Evolutionary conservation across 1,140 invertebrate genomes (phyloP), one percentile per base, ranked within the genome.

Genomic region (Drosophila kurseongensis): DNA sequence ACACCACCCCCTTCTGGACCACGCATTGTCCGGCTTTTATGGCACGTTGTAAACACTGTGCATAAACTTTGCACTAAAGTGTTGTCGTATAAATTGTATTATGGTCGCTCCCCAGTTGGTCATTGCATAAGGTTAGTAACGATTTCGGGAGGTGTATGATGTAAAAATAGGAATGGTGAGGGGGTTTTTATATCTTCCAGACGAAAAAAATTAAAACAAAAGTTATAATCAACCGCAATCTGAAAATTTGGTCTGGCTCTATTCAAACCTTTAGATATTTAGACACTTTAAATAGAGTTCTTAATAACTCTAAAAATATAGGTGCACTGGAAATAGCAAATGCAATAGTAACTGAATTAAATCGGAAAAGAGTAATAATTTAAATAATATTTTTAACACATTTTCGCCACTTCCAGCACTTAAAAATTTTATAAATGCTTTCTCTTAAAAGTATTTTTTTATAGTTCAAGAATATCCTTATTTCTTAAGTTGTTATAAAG

Each of bases 71-170:
- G 83, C 80, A 88, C 83, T 89, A 88, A 89, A 88, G 83, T 88
- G 83, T 89, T 88, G 84, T 89, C 83, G 79, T 89, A 88, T 88
- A 89, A 88, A 88, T 88, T 89, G 83, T 88, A 88, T 88, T 88
- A 88, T 89, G 84, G 83, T 84, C 84, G 80, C 84, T 88, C 83
- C 83, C 83, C 77, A 57, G 83, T 71, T 69, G 84, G 84, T 63
- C 80, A 84, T 88, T 89, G 76, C 68, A 48, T 61, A 65, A 58
- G 61, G 62, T 62, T 54, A 54, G 57, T 48, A 36, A 38, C 41
- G 41, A 45, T 54, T 44, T 44, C 36, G 23, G 27, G 52, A 45
- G 13, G 16, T 14, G 36, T 9, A 41, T 13, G 23, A 47, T 40
- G 40, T 50, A 10, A 27, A 12, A 32, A 27, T 23, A 5, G 18